Evolutionary conservation across 2,888 invertebrate genomes (phyloP), one percentile per base, ranked within the genome.

Genomic region (Caenorhabditis sulstoni): DNA sequence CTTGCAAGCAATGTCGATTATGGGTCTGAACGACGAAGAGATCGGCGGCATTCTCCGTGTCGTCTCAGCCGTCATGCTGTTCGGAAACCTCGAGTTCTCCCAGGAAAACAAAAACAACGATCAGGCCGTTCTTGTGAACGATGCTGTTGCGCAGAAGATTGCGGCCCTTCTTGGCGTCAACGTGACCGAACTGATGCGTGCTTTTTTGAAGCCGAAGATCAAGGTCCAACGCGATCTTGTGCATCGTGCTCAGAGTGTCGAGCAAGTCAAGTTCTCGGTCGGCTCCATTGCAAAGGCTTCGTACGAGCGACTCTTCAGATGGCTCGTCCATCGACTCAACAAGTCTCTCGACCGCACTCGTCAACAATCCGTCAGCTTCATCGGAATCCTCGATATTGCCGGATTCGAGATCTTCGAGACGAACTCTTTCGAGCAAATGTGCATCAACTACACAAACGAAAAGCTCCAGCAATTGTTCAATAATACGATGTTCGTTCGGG

Each of bases 381-480:
- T 99, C 88, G 99, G 98, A 44, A 98, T 99, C 87, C 94, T 99
- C 81, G 99, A 99, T 93, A 99, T 99, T 93, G 98, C 98, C 82
- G 98, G 99, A 89, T 87, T 84, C 61, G 85, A 82, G 68, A 84
- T 82, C 79, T 91, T 91, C 44, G 91, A 93, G 91, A 92, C 97
- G 83, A 99, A 99, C 92, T 96, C 96, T 0, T 99, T 98, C 91
- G 99, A 99, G 91, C 98, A 99, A 92, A 92, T 99, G 86, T 99
- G 98, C 92, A 99, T 99, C 90, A 99, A 99, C 92, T 99, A 98
- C 92, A 99, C 98, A 5, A 99, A 99, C 91, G 98, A 99, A 91
- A 99, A 99, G 91, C 93, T 99, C 66, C 99, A 99, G 91, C 98
- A 99, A 91, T 93, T 99, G 82, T 99, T 99, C 93, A 99, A 99